Percentiles rank a stretch among this genome's conserved stretches.
Conservation (phyloP, 2,113 vertebrate genomes). For the Uria aalge region DNA sequence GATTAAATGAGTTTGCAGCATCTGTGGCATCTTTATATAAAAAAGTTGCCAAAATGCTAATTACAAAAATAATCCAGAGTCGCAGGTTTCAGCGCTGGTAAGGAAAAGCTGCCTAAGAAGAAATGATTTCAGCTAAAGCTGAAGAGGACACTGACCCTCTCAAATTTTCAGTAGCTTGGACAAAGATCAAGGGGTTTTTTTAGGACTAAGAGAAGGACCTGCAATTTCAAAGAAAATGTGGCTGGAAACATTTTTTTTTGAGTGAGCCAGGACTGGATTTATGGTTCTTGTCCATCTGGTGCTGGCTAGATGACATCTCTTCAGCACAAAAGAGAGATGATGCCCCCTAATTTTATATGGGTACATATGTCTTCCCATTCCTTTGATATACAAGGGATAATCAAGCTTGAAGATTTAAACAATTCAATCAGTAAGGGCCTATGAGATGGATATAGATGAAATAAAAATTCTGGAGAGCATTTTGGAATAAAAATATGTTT, state of each 20-base stretch:
- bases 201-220: background rate
- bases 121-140: background rate
- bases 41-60: constrained; percentile 32
- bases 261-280: constrained; percentile 20
- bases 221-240: background rate
- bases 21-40: constrained; percentile 27
- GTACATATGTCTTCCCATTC: background rate
- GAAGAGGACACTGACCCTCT: background rate
- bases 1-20: constrained; percentile 37
- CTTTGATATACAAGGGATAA: background rate
- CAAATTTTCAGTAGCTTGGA: constrained; percentile 7
- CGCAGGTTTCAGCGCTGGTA: background rate
- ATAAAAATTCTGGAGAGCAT: background rate
- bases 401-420: background rate
- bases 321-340: background rate
- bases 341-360: background rate
- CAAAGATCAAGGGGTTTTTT: background rate
- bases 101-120: background rate
- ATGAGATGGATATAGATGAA: background rate
- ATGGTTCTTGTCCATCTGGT: constrained; percentile 43
- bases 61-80: constrained; percentile 29
- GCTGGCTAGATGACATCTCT: background rate
- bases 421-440: background rate
- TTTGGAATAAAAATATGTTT: background rate
- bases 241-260: background rate